Percentiles rank a stretch among this genome's conserved stretches.
Evolutionary conservation across 2,797 vertebrate species (phyloP).

Genomic region (Emydoidea blandingii): DNA sequence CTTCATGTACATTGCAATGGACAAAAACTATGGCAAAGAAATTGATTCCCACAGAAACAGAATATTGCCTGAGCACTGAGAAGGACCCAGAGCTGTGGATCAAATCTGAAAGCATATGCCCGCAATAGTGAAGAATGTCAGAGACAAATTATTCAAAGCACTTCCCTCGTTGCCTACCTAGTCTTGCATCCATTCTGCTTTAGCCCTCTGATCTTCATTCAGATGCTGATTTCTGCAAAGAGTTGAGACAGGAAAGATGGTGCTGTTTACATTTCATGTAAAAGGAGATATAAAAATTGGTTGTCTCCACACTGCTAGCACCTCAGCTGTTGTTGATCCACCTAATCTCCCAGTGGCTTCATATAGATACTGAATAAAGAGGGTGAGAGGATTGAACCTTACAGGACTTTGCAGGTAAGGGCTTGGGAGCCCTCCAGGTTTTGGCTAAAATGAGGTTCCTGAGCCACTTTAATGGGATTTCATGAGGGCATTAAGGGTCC

Average conservation of each 20-base stretch:
- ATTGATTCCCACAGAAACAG: not conserved
- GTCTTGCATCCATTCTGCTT: not conserved
- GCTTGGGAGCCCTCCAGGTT: not conserved
- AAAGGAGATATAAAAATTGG: not conserved
- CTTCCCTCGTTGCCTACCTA: not conserved
- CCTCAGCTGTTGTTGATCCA: not conserved
- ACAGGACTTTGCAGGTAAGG: not conserved
- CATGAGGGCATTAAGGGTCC: not conserved
- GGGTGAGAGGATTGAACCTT: not conserved
- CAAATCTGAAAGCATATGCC: not conserved
- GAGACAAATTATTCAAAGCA: not conserved
- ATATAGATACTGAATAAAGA: not conserved
- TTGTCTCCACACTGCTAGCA: fast-evolving
- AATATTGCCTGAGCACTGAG: not conserved
- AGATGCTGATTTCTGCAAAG: not conserved
- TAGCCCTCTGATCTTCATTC: not conserved
- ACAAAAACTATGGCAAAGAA: not conserved
- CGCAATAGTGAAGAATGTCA: not conserved
- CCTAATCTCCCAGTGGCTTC: not conserved
- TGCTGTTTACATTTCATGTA: not conserved
- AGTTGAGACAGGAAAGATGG: not conserved
- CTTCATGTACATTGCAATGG: not conserved
- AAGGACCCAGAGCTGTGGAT: fast-evolving
- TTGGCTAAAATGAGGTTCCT: constrained; percentile 14
- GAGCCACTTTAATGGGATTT: not conserved